Percentiles rank a stretch among this genome's conserved stretches.
Evolutionary conservation across 2,797 vertebrate species (phyloP).

Genomic region (Hippopotamyrus pictus): DNA sequence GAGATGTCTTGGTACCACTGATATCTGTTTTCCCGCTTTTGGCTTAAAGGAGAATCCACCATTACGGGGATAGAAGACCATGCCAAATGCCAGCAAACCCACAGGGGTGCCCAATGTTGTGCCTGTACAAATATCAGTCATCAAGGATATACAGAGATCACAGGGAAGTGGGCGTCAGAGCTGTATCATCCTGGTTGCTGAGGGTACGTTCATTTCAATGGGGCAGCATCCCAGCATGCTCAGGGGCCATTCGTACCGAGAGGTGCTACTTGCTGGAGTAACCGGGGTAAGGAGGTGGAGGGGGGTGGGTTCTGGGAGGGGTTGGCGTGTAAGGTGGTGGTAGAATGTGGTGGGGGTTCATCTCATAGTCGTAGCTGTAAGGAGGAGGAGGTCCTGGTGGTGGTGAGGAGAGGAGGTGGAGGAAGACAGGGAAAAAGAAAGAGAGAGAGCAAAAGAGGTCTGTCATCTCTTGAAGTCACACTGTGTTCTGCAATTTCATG

Average conservation of each 20-base stretch:
- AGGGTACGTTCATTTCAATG: neutral
- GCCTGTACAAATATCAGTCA: neutral
- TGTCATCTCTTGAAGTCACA: neutral
- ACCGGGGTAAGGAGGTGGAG: slow-evolving; percentile 81
- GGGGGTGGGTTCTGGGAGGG: slow-evolving; percentile 62
- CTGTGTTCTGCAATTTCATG: neutral
- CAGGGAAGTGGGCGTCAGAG: neutral
- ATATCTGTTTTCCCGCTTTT: neutral
- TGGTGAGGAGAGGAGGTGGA: slow-evolving; percentile 11
- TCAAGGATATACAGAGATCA: neutral
- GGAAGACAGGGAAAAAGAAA: neutral
- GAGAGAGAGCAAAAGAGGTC: neutral
- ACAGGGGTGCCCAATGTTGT: neutral
- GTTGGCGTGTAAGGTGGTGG: slow-evolving; percentile 79
- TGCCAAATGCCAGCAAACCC: neutral
- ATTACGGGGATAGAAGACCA: neutral
- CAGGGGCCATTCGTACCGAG: neutral
- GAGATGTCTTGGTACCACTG: neutral
- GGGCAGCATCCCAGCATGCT: neutral
- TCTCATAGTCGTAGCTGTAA: slow-evolving; percentile 75
- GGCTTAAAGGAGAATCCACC: neutral
- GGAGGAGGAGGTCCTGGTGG: slow-evolving; percentile 73
- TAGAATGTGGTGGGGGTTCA: slow-evolving; percentile 65
- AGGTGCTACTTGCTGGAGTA: slow-evolving; percentile 58
- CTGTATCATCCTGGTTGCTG: neutral